phyloP scores from a whole-genome alignment of 2,888 invertebrate genomes.

The Cephus pulcher region DNA sequence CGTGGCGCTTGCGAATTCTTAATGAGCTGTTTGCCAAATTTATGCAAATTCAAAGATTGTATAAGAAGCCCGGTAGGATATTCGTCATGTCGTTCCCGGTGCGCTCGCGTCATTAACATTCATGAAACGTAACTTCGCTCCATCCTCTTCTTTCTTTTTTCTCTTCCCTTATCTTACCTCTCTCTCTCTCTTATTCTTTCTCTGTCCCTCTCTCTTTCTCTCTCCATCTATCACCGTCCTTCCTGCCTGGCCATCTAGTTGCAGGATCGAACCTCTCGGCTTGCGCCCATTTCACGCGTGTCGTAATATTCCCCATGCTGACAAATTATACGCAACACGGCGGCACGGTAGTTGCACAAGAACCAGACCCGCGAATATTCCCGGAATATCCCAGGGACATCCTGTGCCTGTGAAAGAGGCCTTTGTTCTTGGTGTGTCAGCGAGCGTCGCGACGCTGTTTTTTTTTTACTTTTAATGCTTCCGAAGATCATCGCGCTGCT shows the following conservation, averaged over 20 bases:
- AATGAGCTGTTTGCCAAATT: slow-evolving; percentile 55
- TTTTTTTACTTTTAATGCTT: no score
- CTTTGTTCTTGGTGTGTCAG: no score
- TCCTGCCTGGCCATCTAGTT: slow-evolving; percentile 14
- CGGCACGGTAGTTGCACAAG: no score
- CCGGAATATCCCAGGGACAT: no score
- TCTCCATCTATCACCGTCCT: slow-evolving; percentile 8
- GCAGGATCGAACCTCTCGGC: not conserved
- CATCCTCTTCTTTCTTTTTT: slow-evolving; percentile 17
- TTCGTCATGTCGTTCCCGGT: slow-evolving; percentile 26
- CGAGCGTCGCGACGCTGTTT: no score
- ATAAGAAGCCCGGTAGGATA: slow-evolving; percentile 33
- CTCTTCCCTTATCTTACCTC: not conserved
- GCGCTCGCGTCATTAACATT: slow-evolving; percentile 49
- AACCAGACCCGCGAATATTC: no score
- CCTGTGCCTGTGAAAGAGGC: no score
- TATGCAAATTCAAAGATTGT: slow-evolving; percentile 47
- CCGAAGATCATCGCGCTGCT: no score
- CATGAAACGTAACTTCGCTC: slow-evolving; percentile 37
- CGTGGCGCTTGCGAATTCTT: slow-evolving; percentile 35
- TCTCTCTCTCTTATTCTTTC: not conserved
- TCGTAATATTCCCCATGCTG: no score
- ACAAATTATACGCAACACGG: no score
- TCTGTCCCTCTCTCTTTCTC: slow-evolving; percentile 1
- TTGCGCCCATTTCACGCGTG: no score